These are phyloP conservation scores for Pogonocichla stellata DNA, from an alignment of 2,113 vertebrate species.

Conservation along the genomic window DNA sequence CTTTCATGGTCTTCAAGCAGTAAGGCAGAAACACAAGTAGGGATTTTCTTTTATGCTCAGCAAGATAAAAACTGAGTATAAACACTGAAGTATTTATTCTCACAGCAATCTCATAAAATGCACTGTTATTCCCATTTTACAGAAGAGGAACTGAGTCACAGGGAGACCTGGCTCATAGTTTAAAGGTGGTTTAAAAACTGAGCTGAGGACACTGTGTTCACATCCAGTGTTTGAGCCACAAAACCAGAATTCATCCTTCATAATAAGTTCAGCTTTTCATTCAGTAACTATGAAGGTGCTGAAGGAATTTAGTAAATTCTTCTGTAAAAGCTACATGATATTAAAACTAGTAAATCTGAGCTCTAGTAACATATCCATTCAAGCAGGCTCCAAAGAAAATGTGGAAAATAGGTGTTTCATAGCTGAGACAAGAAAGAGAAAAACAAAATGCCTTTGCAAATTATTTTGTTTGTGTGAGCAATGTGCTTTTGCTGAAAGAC, in stretches of 20 bases:
- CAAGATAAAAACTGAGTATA: constrained; percentile 34
- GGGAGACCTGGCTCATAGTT: neutral
- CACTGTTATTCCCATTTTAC: constrained; percentile 31
- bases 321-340: constrained; percentile 1
- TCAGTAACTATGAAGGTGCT: neutral
- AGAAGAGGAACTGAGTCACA: constrained; percentile 39
- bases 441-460: constrained; percentile 10
- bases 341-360: constrained; percentile 18
- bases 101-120: constrained; percentile 13
- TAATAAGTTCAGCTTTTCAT: constrained; percentile 15
- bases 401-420: neutral
- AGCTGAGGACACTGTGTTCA: neutral
- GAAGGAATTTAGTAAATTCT: constrained; percentile 30
- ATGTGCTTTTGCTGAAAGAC: neutral
- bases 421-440: neutral
- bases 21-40: constrained; percentile 42
- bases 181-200: constrained; percentile 28
- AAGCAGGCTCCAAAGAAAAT: neutral
- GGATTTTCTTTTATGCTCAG: constrained; percentile 45
- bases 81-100: constrained; percentile 44
- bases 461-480: constrained; percentile 12
- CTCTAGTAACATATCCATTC: neutral
- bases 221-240: neutral
- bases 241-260: constrained; percentile 29
- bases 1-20: constrained; percentile 61